Evolutionary conservation across 2,888 invertebrate species (phyloP).

Genomic region (Elysia crispata): DNA sequence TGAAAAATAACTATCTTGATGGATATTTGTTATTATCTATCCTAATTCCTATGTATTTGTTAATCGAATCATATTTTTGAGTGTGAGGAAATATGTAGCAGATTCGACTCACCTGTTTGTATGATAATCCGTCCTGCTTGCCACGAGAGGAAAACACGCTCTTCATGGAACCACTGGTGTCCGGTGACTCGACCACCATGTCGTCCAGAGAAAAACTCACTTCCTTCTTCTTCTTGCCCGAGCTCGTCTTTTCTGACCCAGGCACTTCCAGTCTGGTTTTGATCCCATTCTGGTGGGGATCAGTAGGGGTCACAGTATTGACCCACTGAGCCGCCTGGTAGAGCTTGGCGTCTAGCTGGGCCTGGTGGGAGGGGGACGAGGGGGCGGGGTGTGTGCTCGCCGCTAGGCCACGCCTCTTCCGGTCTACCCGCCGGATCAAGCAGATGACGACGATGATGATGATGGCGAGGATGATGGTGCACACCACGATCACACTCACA

Average conservation of each 20-base stretch:
- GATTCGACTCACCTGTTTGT: too few species aligned
- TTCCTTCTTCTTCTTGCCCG: conserved; percentile 63
- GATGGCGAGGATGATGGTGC: conserved; percentile 64
- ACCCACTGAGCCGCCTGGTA: conserved; percentile 54
- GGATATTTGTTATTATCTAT: too few species aligned
- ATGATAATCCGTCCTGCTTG: too few species aligned
- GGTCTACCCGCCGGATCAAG: conserved; percentile 60
- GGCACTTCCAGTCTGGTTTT: conserved; percentile 54
- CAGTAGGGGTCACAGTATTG: conserved; percentile 47
- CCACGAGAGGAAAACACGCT: conserved; percentile 37
- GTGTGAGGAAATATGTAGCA: too few species aligned
- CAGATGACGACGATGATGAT: conserved; percentile 65
- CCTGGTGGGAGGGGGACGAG: neutral
- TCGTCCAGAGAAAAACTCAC: conserved; percentile 70
- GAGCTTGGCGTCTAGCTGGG: conserved; percentile 52
- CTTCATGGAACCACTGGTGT: conserved; percentile 65
- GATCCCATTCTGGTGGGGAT: conserved; percentile 26
- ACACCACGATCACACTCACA: conserved; percentile 63
- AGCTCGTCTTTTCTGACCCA: conserved; percentile 48
- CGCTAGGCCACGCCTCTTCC: conserved; percentile 47
- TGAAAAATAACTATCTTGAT: too few species aligned
- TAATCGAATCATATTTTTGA: too few species aligned
- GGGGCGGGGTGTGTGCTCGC: conserved; percentile 24
- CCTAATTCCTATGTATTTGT: too few species aligned
- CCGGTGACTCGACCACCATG: conserved; percentile 52